Evolutionary conservation across 2,888 invertebrate species (phyloP).

Genomic region (Lordiphosa andalusiaca): DNA sequence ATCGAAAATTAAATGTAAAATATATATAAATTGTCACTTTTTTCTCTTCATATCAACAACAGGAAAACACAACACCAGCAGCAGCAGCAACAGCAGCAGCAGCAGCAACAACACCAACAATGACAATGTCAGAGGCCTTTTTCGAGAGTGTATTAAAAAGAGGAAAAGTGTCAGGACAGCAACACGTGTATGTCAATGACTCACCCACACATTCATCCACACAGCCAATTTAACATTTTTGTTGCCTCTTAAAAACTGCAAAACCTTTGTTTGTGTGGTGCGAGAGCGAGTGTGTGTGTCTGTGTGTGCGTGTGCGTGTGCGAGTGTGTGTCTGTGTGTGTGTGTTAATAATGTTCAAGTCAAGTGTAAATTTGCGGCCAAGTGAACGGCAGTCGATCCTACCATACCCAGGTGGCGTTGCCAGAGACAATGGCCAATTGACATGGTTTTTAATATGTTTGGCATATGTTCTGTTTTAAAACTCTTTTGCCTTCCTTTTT

Average conservation of each 20-base stretch:
- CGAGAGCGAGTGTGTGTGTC: conserved; percentile 3
- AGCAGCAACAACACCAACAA: neutral
- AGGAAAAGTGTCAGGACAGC: conserved; percentile 59
- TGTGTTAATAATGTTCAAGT: conserved; percentile 69
- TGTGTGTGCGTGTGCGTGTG: conserved; percentile 30
- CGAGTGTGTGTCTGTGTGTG: conserved; percentile 5
- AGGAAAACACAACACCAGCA: no score
- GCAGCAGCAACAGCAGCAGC: conserved; percentile 1
- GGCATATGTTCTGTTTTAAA: conserved; percentile 18
- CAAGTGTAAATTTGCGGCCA: conserved; percentile 70
- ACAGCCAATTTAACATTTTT: conserved; percentile 5
- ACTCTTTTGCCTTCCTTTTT: conserved; percentile 8
- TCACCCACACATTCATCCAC: conserved; percentile 24
- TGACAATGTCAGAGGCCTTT: conserved; percentile 20
- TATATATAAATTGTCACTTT: conserved; percentile 29
- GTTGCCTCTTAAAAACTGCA: conserved; percentile 7
- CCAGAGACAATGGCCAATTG: conserved; percentile 8
- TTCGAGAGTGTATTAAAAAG: conserved; percentile 49
- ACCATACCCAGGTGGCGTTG: conserved; percentile 22
- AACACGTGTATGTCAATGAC: conserved; percentile 60
- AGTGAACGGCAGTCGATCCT: conserved; percentile 21
- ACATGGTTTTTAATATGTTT: conserved; percentile 40
- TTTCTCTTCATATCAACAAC: conserved; percentile 6
- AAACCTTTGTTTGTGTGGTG: conserved; percentile 11
- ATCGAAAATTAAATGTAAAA: conserved; percentile 32